Conservation (phyloP, 2,888 invertebrate species). For the Agrotis clavis region DNA sequence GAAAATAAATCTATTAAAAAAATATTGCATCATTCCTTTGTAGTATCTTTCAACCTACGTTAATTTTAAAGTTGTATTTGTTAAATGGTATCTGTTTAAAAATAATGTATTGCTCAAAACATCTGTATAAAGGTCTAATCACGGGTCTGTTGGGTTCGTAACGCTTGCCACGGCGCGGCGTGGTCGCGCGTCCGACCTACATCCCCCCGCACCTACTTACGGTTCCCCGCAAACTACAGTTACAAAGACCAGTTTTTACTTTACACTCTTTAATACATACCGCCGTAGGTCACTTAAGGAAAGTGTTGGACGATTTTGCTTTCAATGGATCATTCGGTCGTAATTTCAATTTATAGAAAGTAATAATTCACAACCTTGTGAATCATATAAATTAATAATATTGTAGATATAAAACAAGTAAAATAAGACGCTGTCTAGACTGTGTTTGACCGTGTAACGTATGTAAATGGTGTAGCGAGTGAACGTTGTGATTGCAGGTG, state of each 20-base stretch:
- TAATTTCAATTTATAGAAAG: constrained; percentile 83
- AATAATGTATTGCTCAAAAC: constrained; percentile 19
- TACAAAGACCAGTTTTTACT: constrained; percentile 86
- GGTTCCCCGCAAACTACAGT: constrained; percentile 80
- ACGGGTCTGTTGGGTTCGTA: constrained; percentile 35
- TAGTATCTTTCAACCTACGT: constrained; percentile 3
- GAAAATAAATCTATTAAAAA: constrained; percentile 67
- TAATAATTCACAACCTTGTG: constrained; percentile 79
- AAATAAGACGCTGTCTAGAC: constrained; percentile 55
- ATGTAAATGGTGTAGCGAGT: constrained; percentile 36
- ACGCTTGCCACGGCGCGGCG: constrained; percentile 48
- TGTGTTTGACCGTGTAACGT: constrained; percentile 39
- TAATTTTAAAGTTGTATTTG: constrained; percentile 19
- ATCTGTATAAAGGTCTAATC: constrained; percentile 50
- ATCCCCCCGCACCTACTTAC: constrained; percentile 70
- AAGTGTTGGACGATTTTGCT: constrained; percentile 90
- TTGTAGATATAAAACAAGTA: constrained; percentile 47
- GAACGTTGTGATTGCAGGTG: constrained; percentile 14
- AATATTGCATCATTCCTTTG: constrained; percentile 63
- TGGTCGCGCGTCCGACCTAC: constrained; percentile 79
- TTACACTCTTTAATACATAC: constrained; percentile 77
- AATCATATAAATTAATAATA: constrained; percentile 67
- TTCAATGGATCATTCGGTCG: constrained; percentile 83
- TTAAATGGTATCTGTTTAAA: not conserved
- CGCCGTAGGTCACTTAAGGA: constrained; percentile 85